Conservation (phyloP, 1,140 invertebrate species). For the Solenopsis fugax region DNA sequence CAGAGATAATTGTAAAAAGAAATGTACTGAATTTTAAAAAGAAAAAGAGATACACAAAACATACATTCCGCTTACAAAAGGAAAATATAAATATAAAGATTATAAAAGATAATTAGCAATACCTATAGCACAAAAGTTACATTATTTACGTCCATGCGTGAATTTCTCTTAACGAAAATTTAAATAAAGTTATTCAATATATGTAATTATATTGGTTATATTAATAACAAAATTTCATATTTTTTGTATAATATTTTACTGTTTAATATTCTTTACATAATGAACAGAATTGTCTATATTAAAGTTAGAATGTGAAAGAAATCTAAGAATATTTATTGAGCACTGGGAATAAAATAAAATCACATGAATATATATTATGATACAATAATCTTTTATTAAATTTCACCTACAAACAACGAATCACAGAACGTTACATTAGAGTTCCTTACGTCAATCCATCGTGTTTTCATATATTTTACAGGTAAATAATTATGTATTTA, state of each 20-base stretch:
- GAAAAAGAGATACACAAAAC: no score
- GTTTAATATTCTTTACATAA: slow-evolving; percentile 3
- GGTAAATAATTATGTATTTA: slow-evolving; percentile 85
- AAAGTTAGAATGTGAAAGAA: not conserved
- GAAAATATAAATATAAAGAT: no score
- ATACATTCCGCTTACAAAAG: no score
- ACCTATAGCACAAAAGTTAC: no score
- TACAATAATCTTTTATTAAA: slow-evolving; percentile 87
- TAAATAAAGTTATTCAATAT: no score
- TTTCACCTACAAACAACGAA: slow-evolving; percentile 88
- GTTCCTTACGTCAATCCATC: slow-evolving; percentile 86
- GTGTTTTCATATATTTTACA: slow-evolving; percentile 85
- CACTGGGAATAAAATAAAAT: slow-evolving; percentile 1
- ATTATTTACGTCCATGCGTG: no score
- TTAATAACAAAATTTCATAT: not conserved
- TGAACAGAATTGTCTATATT: not conserved
- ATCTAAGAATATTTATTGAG: not conserved
- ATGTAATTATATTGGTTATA: not conserved
- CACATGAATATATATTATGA: slow-evolving; percentile 73
- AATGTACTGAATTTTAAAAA: no score
- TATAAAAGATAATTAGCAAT: no score
- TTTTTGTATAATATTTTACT: not conserved
- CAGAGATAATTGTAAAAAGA: not conserved
- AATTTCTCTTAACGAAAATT: no score
- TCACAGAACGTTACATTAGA: slow-evolving; percentile 87